Evolutionary conservation across 2,797 vertebrate genomes (phyloP).

Genomic region (Sebastes trivittatus): DNA sequence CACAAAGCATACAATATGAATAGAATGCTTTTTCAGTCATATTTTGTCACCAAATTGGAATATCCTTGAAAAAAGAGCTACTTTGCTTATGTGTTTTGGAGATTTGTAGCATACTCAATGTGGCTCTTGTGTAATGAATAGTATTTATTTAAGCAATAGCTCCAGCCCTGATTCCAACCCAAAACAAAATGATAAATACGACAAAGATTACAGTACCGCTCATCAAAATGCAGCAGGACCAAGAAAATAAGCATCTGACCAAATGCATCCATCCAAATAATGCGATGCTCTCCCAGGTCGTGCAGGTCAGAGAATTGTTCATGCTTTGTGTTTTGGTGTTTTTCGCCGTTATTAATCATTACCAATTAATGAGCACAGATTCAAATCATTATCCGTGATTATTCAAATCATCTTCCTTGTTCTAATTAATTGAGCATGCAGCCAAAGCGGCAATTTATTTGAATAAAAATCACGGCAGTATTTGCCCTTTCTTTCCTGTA

Average conservation of each 20-base stretch:
- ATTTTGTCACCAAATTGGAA: neutral
- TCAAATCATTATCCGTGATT: conserved; percentile 47
- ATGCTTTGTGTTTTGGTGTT: conserved; percentile 71
- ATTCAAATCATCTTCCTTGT: conserved; percentile 38
- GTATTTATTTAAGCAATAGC: neutral
- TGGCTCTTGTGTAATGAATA: neutral
- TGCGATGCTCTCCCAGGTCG: neutral
- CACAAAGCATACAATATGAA: conserved; percentile 60
- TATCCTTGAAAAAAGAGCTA: neutral
- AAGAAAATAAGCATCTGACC: neutral
- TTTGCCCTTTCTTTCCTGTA: conserved; percentile 37
- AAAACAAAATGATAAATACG: neutral
- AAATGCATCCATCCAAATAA: neutral
- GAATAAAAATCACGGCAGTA: conserved; percentile 30
- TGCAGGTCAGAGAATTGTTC: conserved; percentile 1
- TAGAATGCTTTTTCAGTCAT: neutral
- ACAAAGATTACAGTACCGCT: neutral
- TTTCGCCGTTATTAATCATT: conserved; percentile 42
- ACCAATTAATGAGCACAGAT: conserved; percentile 26
- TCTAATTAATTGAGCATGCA: conserved; percentile 53
- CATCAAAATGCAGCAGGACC: neutral
- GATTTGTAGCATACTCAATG: neutral
- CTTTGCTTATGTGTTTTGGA: neutral
- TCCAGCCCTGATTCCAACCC: neutral
- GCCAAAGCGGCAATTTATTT: conserved; percentile 35